Evolutionary conservation across 2,797 vertebrate genomes (phyloP).

Genomic region (Microhierax caerulescens): DNA sequence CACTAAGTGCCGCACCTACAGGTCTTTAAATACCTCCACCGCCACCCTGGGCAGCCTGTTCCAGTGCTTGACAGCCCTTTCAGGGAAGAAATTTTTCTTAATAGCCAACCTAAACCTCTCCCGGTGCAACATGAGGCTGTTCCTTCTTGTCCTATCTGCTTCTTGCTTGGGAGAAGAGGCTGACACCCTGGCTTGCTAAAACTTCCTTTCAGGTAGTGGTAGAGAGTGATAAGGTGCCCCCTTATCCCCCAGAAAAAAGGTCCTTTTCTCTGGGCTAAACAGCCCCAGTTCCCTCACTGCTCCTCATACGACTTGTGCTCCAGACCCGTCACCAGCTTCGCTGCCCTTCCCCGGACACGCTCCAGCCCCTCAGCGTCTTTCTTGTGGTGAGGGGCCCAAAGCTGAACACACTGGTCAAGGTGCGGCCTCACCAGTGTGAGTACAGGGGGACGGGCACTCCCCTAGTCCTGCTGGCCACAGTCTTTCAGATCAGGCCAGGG

Average conservation of each 20-base stretch:
- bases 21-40: neutral
- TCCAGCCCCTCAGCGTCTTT: no score
- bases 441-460: neutral
- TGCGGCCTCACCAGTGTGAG: neutral
- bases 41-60: neutral
- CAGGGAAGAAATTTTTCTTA: neutral
- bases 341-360: no score
- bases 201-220: neutral
- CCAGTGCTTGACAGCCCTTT: neutral
- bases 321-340: no score
- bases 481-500: no score
- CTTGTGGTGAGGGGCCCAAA: no score
- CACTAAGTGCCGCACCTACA: neutral
- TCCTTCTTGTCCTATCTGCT: neutral
- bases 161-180: neutral
- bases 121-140: neutral
- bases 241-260: no score
- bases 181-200: no score
- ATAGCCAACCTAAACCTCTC: neutral
- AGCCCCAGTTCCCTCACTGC: no score
- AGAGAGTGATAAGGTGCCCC: rapidly evolving
- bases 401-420: no score
- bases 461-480: no score
- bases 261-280: neutral
- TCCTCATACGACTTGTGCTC: no score